A percentile compares a stretch with the other conserved stretches of the same genome.
Conservation (phyloP, 2,797 vertebrate genomes). For the Heterohyrax brucei region DNA sequence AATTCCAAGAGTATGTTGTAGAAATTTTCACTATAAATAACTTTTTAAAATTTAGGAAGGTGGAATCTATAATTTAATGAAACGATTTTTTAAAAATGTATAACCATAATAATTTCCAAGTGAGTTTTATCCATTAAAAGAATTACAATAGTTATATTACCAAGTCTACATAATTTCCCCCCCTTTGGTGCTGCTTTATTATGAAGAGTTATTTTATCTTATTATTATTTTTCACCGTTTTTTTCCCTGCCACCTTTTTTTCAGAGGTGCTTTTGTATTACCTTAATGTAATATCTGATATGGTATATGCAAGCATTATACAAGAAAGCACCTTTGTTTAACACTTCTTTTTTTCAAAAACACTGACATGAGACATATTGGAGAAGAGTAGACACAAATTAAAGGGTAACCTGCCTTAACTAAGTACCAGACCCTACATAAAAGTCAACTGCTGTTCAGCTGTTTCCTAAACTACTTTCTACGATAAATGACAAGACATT, state of each 20-base stretch:
- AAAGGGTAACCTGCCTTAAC: background rate
- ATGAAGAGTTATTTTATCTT: background rate
- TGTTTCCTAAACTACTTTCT: background rate
- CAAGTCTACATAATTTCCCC: background rate
- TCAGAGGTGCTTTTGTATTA: slow-evolving; percentile 26
- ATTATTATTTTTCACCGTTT: background rate
- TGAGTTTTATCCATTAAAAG: background rate
- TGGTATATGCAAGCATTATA: background rate
- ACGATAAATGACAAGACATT: background rate
- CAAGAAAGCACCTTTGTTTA: background rate
- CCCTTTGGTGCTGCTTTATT: background rate
- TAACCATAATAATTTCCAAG: slow-evolving; percentile 8
- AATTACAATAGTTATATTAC: background rate
- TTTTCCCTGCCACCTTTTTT: background rate
- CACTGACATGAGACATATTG: slow-evolving; percentile 24
- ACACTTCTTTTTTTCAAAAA: background rate
- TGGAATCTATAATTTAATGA: slow-evolving; percentile 11
- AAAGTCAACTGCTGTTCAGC: background rate
- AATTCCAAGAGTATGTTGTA: background rate
- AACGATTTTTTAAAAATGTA: background rate
- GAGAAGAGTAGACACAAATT: background rate
- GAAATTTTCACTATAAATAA: slow-evolving; percentile 14
- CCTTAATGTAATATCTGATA: background rate
- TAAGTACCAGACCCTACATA: background rate
- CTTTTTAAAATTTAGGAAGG: background rate